Conservation (phyloP, 1,140 invertebrate species). For the Drosophila mauritiana region DNA sequence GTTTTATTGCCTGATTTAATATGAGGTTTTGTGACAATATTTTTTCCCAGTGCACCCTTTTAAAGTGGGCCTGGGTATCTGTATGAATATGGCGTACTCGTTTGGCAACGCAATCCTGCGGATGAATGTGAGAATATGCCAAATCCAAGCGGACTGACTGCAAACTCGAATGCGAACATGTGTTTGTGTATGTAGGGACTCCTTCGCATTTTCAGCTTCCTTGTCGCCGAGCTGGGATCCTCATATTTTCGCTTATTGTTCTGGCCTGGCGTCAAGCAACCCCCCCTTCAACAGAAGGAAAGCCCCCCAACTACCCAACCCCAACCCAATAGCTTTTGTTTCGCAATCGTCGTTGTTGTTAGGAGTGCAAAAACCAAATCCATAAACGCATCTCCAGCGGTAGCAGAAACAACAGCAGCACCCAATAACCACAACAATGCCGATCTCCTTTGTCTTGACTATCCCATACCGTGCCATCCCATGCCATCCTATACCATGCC, state of each 20-base stretch:
- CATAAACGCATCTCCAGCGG: slow-evolving; percentile 69
- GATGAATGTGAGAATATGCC: slow-evolving; percentile 80
- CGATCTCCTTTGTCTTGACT: slow-evolving; percentile 53
- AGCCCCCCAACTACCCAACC: neutral
- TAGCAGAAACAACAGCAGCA: slow-evolving; percentile 52
- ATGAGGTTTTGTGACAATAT: neutral
- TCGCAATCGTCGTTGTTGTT: slow-evolving; percentile 47
- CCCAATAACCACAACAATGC: slow-evolving; percentile 45
- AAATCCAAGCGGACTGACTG: slow-evolving; percentile 53
- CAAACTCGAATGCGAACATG: slow-evolving; percentile 30
- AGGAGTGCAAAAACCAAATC: slow-evolving; percentile 71
- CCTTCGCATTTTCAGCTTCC: slow-evolving; percentile 19
- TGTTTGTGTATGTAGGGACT: slow-evolving; percentile 54
- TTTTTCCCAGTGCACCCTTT: slow-evolving; percentile 7
- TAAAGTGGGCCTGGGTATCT: slow-evolving; percentile 25
- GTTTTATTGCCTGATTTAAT: too few relatives aligned
- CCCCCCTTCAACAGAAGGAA: slow-evolving; percentile 15
- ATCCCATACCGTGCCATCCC: neutral
- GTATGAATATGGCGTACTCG: slow-evolving; percentile 40
- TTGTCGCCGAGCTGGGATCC: slow-evolving; percentile 22
- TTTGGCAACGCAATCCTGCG: slow-evolving; percentile 47
- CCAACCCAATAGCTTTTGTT: slow-evolving; percentile 52
- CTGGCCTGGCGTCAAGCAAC: slow-evolving; percentile 57
- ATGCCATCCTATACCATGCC: neutral
- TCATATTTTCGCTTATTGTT: slow-evolving; percentile 75